These are phyloP conservation scores for Peromyscus attwateri DNA, from an alignment of 2,797 vertebrate genomes.

Conservation along the genomic window DNA sequence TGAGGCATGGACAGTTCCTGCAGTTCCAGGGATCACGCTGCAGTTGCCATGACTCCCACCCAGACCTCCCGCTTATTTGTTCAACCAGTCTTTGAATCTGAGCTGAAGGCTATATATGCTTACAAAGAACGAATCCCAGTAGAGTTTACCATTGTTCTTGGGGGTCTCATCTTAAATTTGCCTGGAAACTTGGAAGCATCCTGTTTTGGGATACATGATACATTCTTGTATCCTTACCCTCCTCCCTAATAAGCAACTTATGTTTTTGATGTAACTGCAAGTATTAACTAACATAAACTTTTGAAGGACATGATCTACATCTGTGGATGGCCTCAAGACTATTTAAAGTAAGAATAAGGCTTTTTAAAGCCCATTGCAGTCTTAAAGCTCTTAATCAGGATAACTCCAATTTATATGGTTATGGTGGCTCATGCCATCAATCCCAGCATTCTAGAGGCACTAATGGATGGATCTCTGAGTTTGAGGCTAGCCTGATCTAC, in stretches of 20 bases:
- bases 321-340: background rate
- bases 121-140: background rate
- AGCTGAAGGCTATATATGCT: background rate
- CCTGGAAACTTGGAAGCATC: background rate
- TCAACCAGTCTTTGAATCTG: background rate
- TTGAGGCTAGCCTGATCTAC: background rate
- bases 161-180: background rate
- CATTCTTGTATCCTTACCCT: background rate
- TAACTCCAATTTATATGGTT: background rate
- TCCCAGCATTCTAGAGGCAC: background rate
- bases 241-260: background rate
- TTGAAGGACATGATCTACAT: background rate
- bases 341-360: background rate
- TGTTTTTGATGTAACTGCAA: background rate
- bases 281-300: background rate
- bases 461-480: background rate
- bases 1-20: background rate
- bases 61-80: background rate
- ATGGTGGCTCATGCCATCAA: background rate
- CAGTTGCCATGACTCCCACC: background rate
- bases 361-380: background rate
- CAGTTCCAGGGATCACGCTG: background rate
- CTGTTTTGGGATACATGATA: slow-evolving; percentile 13
- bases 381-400: slow-evolving; percentile 54
- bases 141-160: background rate